phyloP scores from a whole-genome alignment of 2,797 vertebrate species.

The Molossus alvarezi region DNA sequence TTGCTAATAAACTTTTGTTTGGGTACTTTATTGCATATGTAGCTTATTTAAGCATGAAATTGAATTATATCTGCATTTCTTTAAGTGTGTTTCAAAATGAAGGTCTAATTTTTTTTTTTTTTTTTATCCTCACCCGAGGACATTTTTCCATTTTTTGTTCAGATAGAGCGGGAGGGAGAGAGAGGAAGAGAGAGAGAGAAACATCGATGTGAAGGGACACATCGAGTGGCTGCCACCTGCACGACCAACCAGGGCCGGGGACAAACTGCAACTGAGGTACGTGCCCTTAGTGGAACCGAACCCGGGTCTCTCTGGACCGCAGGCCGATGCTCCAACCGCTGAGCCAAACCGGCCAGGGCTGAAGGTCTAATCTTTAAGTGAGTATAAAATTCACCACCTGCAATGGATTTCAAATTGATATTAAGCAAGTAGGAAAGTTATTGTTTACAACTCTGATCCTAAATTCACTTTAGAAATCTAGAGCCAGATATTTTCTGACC shows the following conservation, averaged over 20 bases:
- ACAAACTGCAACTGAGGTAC: too few relatives aligned
- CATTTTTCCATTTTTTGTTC: too few relatives aligned
- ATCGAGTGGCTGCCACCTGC: too few relatives aligned
- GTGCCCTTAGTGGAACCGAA: too few relatives aligned
- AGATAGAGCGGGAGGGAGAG: too few relatives aligned
- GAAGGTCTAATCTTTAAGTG: constrained; percentile 50
- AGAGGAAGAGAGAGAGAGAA: too few relatives aligned
- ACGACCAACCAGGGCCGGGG: too few relatives aligned
- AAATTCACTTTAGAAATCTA: constrained; percentile 16
- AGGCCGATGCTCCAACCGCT: too few relatives aligned
- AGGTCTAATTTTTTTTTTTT: constrained; percentile 32
- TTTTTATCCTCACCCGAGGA: too few relatives aligned
- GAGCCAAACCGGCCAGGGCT: too few relatives aligned
- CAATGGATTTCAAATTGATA: constrained; percentile 56
- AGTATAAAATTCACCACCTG: constrained; percentile 64
- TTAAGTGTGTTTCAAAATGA: constrained; percentile 75
- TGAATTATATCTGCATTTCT: constrained; percentile 76
- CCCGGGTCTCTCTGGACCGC: too few relatives aligned
- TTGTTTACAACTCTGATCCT: constrained; percentile 23
- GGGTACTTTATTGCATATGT: constrained; percentile 61
- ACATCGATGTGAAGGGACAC: too few relatives aligned
- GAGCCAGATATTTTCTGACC: neutral
- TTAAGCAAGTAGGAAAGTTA: constrained; percentile 49
- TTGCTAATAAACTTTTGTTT: constrained; percentile 76
- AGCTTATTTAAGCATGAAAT: constrained; percentile 69